These are phyloP conservation scores for Rosalia funebris DNA, from an alignment of 2,888 invertebrate genomes.

Conservation along the genomic window DNA sequence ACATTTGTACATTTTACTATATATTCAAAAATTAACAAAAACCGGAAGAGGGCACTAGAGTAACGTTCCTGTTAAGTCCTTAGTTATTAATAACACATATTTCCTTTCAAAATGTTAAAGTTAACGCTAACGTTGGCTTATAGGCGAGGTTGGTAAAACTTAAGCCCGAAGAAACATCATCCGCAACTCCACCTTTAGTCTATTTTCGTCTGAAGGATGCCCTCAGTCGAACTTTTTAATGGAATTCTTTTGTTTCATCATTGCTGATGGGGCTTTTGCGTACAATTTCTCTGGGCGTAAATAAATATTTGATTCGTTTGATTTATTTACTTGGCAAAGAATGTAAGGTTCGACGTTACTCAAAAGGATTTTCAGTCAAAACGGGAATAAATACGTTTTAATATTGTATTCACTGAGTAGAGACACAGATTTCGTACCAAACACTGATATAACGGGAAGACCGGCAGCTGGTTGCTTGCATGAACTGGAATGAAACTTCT, in stretches of 20 bases:
- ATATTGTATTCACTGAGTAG: background rate
- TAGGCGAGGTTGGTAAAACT: no score
- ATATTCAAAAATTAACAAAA: no score
- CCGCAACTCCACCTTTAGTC: background rate
- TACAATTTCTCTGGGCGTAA: background rate
- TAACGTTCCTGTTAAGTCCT: no score
- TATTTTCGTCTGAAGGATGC: background rate
- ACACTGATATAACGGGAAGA: slow-evolving; percentile 22
- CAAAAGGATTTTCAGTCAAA: background rate
- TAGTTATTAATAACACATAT: no score
- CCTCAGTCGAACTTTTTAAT: background rate
- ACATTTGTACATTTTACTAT: no score
- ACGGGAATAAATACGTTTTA: slow-evolving; percentile 1
- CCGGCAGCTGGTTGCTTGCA: slow-evolving; percentile 27
- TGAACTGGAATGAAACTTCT: slow-evolving; percentile 23
- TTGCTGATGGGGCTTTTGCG: background rate
- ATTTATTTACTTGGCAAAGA: background rate
- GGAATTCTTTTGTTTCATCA: background rate
- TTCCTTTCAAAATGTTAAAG: no score
- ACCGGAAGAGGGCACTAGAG: no score
- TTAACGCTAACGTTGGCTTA: no score
- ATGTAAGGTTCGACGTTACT: no score
- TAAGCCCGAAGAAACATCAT: no score
- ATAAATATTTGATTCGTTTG: background rate
- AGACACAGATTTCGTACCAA: slow-evolving; percentile 18